A percentile compares a stretch with the other conserved stretches of the same genome.
Conservation (phyloP, 2,888 invertebrate species). For the Ennomos fuscantarius region DNA sequence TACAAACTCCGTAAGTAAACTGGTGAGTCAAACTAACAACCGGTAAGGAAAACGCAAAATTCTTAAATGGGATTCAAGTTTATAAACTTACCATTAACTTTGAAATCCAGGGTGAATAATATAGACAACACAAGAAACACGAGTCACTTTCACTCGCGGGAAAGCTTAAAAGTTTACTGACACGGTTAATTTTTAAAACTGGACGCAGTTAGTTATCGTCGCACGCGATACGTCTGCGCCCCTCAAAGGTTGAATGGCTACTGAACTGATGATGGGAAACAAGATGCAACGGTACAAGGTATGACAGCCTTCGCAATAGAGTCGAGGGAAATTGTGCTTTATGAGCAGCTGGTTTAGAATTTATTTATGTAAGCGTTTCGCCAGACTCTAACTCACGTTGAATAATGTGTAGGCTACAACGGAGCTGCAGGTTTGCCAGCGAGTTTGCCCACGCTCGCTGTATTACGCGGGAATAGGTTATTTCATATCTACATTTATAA, state of each 20-base stretch:
- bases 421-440: slow-evolving; percentile 34
- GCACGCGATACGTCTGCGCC: slow-evolving; percentile 52
- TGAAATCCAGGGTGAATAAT: slow-evolving; percentile 71
- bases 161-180: slow-evolving; percentile 57
- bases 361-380: slow-evolving; percentile 24
- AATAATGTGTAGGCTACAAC: slow-evolving; percentile 34
- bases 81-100: slow-evolving; percentile 63
- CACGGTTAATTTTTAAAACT: slow-evolving; percentile 53
- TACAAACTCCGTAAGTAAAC: slow-evolving; percentile 31
- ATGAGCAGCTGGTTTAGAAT: slow-evolving; percentile 31
- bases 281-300: slow-evolving; percentile 55
- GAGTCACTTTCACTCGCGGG: slow-evolving; percentile 53
- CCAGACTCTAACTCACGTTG: slow-evolving; percentile 18
- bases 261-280: slow-evolving; percentile 69
- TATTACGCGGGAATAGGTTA: slow-evolving; percentile 8
- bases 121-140: slow-evolving; percentile 39
- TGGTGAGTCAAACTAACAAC: slow-evolving; percentile 32
- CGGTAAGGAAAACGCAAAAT: slow-evolving; percentile 29
- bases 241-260: slow-evolving; percentile 52
- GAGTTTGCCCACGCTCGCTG: slow-evolving; percentile 47
- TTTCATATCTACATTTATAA: not conserved
- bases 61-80: slow-evolving; percentile 4
- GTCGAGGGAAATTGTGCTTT: slow-evolving; percentile 54
- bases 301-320: slow-evolving; percentile 48
- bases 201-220: slow-evolving; percentile 18